A percentile compares a stretch with the other conserved stretches of the same genome.
phyloP scores from a whole-genome alignment of 53 echinoderm and acorn worm species.

The Henricia sp. region DNA sequence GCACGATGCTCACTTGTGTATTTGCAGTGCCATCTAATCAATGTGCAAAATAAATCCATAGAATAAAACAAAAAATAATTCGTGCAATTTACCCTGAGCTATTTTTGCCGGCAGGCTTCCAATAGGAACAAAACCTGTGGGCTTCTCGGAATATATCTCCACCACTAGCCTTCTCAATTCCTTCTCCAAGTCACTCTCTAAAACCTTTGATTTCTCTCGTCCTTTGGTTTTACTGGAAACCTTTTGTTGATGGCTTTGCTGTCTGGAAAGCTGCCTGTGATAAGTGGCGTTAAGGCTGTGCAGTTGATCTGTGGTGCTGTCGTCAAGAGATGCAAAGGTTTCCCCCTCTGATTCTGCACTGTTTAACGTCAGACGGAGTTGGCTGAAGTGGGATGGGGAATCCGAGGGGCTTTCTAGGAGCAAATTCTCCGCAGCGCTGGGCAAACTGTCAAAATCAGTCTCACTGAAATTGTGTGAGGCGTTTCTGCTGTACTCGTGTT shows the following conservation, averaged over 20 bases:
- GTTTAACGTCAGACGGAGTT: slow-evolving; percentile 76
- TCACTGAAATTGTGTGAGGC: slow-evolving; percentile 63
- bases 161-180: slow-evolving; percentile 80
- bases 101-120: slow-evolving; percentile 53
- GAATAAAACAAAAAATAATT: no score
- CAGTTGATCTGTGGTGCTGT: slow-evolving; percentile 15
- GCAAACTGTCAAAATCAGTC: slow-evolving; percentile 78
- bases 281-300: slow-evolving; percentile 13
- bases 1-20: neutral
- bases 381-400: slow-evolving; percentile 84
- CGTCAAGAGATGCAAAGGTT: slow-evolving; percentile 67
- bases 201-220: slow-evolving; percentile 1
- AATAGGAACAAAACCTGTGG: slow-evolving; percentile 68
- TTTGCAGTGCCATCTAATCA: no score
- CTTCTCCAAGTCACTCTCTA: slow-evolving; percentile 58
- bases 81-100: slow-evolving; percentile 41
- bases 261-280: slow-evolving; percentile 19
- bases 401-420: slow-evolving; percentile 88
- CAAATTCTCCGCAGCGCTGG: slow-evolving; percentile 66
- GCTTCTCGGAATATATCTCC: slow-evolving; percentile 77
- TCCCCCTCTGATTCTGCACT: slow-evolving; percentile 83
- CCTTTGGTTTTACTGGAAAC: neutral
- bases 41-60: no score
- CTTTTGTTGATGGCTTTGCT: slow-evolving; percentile 13
- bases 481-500: slow-evolving; percentile 13